A percentile compares a stretch with the other conserved stretches of the same genome.
Evolutionary conservation across 2,888 invertebrate genomes (phyloP).

Genomic region (Sinodicranocentrus sp.): DNA sequence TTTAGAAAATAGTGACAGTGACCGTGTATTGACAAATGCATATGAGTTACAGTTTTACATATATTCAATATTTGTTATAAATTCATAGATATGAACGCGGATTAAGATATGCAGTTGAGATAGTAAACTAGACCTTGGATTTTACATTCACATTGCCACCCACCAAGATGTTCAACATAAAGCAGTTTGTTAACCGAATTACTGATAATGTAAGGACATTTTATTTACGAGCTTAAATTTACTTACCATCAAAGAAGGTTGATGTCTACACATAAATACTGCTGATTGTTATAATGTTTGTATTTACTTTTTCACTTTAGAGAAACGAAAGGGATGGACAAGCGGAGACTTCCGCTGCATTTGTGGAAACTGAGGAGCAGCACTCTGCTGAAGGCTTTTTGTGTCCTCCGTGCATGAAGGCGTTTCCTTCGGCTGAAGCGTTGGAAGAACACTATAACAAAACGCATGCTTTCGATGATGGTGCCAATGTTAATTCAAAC

Average conservation of each 20-base stretch:
- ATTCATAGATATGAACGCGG: too few species aligned
- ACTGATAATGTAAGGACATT: conserved; percentile 77
- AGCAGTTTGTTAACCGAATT: conserved; percentile 76
- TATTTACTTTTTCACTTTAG: conserved; percentile 16
- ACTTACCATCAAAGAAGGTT: not conserved
- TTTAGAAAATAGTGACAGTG: too few species aligned
- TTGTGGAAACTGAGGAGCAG: conserved; percentile 71
- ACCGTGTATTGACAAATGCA: too few species aligned
- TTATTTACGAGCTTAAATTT: too few species aligned
- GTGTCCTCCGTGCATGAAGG: conserved; percentile 79
- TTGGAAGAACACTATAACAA: conserved; percentile 78
- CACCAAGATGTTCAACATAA: conserved; percentile 76
- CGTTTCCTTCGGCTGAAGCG: conserved; percentile 79
- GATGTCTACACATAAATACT: too few species aligned
- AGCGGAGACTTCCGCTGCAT: conserved; percentile 59
- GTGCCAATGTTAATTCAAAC: not conserved
- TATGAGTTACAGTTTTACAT: too few species aligned
- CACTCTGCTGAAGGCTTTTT: conserved; percentile 80
- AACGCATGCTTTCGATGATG: conserved; percentile 70
- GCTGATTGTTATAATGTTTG: not conserved
- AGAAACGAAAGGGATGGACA: conserved; percentile 58
- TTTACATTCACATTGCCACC: not conserved
- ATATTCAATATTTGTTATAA: too few species aligned
- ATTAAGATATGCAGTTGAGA: too few species aligned
- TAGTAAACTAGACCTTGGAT: too few species aligned